These are phyloP conservation scores for Dynastes grantii DNA, from an alignment of 2,888 invertebrate genomes.

Conservation along the genomic window DNA sequence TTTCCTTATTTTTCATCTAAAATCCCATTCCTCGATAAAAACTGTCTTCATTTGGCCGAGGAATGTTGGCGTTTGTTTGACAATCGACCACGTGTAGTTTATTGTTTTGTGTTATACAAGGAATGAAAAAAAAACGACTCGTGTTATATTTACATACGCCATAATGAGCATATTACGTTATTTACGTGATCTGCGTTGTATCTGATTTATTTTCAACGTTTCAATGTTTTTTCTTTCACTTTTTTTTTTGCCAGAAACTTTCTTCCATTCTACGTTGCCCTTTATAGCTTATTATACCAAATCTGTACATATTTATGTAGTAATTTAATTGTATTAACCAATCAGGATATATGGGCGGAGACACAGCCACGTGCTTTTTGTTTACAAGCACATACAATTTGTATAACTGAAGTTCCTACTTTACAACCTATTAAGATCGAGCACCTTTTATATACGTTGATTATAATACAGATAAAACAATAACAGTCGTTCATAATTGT, in stretches of 20 bases:
- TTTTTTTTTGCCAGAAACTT: not conserved
- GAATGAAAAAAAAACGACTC: slow-evolving; percentile 51
- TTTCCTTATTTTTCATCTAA: not conserved
- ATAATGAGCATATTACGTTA: slow-evolving; percentile 33
- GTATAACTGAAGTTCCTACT: slow-evolving; percentile 56
- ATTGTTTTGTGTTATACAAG: slow-evolving; percentile 49
- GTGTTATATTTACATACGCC: slow-evolving; percentile 28
- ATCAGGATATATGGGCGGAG: slow-evolving; percentile 58
- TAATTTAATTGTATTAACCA: slow-evolving; percentile 57
- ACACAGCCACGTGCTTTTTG: slow-evolving; percentile 61
- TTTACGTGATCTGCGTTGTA: slow-evolving; percentile 22
- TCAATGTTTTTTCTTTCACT: not conserved
- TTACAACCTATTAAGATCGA: slow-evolving; percentile 52
- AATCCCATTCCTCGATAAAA: slow-evolving; percentile 38
- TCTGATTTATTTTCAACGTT: slow-evolving; percentile 8
- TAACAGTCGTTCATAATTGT: slow-evolving; percentile 1
- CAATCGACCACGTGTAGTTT: slow-evolving; percentile 55
- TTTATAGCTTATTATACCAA: slow-evolving; percentile 46
- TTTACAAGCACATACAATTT: slow-evolving; percentile 58
- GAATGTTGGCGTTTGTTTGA: slow-evolving; percentile 49
- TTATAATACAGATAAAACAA: slow-evolving; percentile 29
- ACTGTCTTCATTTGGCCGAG: slow-evolving; percentile 42
- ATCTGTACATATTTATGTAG: slow-evolving; percentile 57
- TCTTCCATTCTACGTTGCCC: slow-evolving; percentile 1
- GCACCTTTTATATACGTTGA: slow-evolving; percentile 41